These are phyloP conservation scores for Parapsyche elsis DNA, from an alignment of 1,140 invertebrate species.

Conservation along the genomic window DNA sequence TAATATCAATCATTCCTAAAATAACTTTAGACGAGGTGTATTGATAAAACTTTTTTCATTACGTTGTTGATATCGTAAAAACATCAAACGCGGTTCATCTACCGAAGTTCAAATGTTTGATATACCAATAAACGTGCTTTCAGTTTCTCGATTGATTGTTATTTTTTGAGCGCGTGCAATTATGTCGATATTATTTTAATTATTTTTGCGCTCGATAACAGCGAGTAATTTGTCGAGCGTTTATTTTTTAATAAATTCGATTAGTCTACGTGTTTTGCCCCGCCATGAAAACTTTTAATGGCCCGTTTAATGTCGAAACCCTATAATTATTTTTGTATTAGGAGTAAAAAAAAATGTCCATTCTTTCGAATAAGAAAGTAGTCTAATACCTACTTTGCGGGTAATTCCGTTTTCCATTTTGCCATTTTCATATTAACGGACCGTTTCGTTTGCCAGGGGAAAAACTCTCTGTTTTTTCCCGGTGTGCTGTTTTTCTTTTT, in stretches of 20 bases:
- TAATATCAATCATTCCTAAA: conserved; percentile 14
- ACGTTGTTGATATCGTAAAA: conserved; percentile 18
- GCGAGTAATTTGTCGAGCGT: neutral
- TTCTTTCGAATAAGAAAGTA: neutral
- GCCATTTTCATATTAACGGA: neutral
- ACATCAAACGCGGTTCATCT: conserved; percentile 5
- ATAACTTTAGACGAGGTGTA: conserved; percentile 10
- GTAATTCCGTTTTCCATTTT: conserved; percentile 1
- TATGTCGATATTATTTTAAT: too few relatives aligned
- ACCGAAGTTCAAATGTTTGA: too few relatives aligned
- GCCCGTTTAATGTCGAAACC: neutral
- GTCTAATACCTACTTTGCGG: neutral
- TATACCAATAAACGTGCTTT: too few relatives aligned
- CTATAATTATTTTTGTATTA: conserved; percentile 5
- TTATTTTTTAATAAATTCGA: neutral
- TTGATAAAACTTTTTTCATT: conserved; percentile 34
- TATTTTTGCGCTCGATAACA: too few relatives aligned
- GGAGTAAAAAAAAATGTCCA: neutral
- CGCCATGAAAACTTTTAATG: neutral
- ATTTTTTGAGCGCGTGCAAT: too few relatives aligned
- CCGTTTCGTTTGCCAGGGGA: neutral
- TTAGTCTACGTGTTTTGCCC: neutral
- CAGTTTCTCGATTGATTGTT: too few relatives aligned
- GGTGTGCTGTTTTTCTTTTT: too few relatives aligned
- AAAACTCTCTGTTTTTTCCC: neutral